A percentile compares a stretch with the other conserved stretches of the same genome.
Conservation (phyloP, 2,113 vertebrate genomes). For the Halichoerus grypus region DNA sequence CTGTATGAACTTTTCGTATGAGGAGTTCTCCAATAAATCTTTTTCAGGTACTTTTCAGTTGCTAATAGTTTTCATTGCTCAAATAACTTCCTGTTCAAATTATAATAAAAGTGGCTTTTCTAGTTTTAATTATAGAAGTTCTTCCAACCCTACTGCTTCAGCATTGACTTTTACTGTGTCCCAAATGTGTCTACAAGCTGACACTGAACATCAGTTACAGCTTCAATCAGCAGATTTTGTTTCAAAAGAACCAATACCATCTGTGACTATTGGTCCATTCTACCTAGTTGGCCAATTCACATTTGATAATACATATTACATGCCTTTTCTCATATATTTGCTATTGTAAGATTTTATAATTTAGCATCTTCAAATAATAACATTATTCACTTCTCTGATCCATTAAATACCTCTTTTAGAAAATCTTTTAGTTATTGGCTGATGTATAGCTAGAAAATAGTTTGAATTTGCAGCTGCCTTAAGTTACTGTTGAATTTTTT, state of each 20-base stretch:
- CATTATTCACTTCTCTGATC: neutral
- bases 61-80: conserved; percentile 41
- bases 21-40: neutral
- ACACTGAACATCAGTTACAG: neutral
- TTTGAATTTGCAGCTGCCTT: neutral
- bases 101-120: neutral
- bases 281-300: neutral
- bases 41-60: neutral
- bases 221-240: neutral
- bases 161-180: neutral
- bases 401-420: neutral
- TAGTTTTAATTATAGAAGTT: neutral
- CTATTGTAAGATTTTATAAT: neutral
- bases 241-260: neutral
- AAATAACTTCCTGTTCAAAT: conserved; percentile 28
- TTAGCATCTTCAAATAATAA: neutral
- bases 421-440: neutral
- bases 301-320: neutral
- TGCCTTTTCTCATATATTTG: neutral
- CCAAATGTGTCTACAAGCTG: neutral
- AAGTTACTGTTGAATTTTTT: neutral
- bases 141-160: neutral
- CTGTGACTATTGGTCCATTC: neutral
- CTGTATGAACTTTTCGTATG: neutral
- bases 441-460: neutral